Conservation (phyloP, 1,140 invertebrate genomes). For the Aphidius ervi region DNA sequence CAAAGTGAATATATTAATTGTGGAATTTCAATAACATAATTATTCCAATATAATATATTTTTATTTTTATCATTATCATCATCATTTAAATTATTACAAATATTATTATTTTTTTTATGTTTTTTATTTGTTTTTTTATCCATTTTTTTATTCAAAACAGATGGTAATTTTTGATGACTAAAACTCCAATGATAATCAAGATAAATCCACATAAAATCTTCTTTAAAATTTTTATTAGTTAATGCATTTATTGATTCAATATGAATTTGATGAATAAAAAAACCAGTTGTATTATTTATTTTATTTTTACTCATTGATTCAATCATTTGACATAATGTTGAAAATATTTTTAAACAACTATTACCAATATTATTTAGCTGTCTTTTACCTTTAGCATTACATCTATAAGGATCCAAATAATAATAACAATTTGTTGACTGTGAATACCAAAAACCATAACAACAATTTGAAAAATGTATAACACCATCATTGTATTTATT, state of each 20-base stretch:
- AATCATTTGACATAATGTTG: constrained; percentile 37
- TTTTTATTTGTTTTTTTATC: constrained; percentile 9
- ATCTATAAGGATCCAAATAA: constrained; percentile 47
- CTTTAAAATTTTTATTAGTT: constrained; percentile 31
- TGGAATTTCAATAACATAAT: constrained; percentile 41
- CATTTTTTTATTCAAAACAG: constrained; percentile 20
- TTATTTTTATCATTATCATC: constrained; percentile 18
- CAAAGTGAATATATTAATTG: constrained; percentile 45
- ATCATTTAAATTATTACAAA: constrained; percentile 2
- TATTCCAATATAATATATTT: constrained; percentile 33
- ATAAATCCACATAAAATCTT: constrained; percentile 50
- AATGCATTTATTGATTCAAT: constrained; percentile 41
- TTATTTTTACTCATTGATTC: constrained; percentile 39
- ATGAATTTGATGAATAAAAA: constrained; percentile 45
- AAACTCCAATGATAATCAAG: constrained; percentile 49
- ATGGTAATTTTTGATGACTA: constrained; percentile 22
- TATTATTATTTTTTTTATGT: constrained; percentile 1
- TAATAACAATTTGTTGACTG: constrained; percentile 39
- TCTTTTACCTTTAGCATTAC: constrained; percentile 33
- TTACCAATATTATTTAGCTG: constrained; percentile 23
- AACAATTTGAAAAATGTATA: constrained; percentile 48
- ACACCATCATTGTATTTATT: constrained; percentile 36
- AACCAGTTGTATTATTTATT: constrained; percentile 38
- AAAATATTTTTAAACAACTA: constrained; percentile 40
- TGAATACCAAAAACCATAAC: constrained; percentile 51